A percentile compares a stretch with the other conserved stretches of the same genome.
These are phyloP conservation scores for Lepidochrysops patricia DNA, from an alignment of 2,888 invertebrate species.

Conservation along the genomic window DNA sequence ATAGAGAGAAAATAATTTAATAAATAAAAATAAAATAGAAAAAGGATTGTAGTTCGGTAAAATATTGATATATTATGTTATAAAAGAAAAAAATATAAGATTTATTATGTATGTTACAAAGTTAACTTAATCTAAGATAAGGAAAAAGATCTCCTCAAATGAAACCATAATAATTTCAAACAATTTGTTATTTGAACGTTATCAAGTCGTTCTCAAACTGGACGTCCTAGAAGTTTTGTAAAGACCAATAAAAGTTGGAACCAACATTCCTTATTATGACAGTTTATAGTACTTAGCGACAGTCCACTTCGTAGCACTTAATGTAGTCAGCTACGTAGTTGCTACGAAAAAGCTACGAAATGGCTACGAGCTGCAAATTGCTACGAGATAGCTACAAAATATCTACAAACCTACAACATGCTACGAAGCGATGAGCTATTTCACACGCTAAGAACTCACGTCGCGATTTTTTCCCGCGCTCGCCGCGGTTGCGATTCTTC, in stretches of 20 bases:
- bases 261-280: not conserved
- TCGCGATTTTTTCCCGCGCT: too few relatives aligned
- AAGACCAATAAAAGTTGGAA: not conserved
- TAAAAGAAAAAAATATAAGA: too few relatives aligned
- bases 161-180: not conserved
- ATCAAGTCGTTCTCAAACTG: not conserved
- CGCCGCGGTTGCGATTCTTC: too few relatives aligned
- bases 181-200: not conserved
- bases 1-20: too few relatives aligned
- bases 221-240: not conserved
- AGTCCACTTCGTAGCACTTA: not conserved
- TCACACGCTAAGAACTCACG: too few relatives aligned
- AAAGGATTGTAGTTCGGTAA: too few relatives aligned
- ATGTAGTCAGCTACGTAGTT: not conserved
- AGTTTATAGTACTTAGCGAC: not conserved
- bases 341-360: not conserved
- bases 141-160: not conserved
- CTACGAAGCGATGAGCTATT: too few relatives aligned
- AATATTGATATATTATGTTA: too few relatives aligned
- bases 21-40: too few relatives aligned
- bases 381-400: not conserved
- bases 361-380: not conserved
- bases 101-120: not conserved
- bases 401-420: not conserved
- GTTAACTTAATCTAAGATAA: not conserved